Evolutionary conservation across 2,888 invertebrate species (phyloP).

Genomic region (Enoplolaimus lenunculus): DNA sequence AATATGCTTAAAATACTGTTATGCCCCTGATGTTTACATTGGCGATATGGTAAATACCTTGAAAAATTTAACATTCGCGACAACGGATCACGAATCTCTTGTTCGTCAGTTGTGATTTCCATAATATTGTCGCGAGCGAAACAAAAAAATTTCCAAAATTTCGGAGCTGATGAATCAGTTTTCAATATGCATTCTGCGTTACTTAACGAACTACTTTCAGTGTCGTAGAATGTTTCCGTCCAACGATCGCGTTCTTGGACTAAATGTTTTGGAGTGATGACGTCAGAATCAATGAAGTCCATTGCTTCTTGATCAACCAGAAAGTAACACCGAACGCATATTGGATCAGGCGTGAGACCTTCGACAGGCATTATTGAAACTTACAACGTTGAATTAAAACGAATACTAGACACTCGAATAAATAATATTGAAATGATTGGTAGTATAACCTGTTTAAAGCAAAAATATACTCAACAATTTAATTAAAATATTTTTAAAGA

Average conservation of each 20-base stretch:
- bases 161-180: slow-evolving; percentile 10
- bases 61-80: slow-evolving; percentile 19
- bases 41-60: too few species aligned
- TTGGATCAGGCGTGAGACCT: not conserved
- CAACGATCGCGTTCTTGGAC: not conserved
- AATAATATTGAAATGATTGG: too few species aligned
- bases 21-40: too few species aligned
- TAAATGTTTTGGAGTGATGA: not conserved
- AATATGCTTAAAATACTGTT: too few species aligned
- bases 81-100: slow-evolving; percentile 20
- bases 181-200: slow-evolving; percentile 22
- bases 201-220: slow-evolving; percentile 10
- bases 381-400: too few species aligned
- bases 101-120: slow-evolving; percentile 23
- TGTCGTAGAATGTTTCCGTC: slow-evolving; percentile 22
- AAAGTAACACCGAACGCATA: not conserved
- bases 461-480: too few species aligned
- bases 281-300: not conserved
- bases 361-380: not conserved
- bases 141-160: slow-evolving; percentile 24
- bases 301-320: not conserved
- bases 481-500: too few species aligned
- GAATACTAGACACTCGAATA: too few species aligned
- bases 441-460: too few species aligned
- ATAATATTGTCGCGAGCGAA: slow-evolving; percentile 23